Evolutionary conservation across 2,113 vertebrate species (phyloP).

Genomic region (Typhlomys cinereus): DNA sequence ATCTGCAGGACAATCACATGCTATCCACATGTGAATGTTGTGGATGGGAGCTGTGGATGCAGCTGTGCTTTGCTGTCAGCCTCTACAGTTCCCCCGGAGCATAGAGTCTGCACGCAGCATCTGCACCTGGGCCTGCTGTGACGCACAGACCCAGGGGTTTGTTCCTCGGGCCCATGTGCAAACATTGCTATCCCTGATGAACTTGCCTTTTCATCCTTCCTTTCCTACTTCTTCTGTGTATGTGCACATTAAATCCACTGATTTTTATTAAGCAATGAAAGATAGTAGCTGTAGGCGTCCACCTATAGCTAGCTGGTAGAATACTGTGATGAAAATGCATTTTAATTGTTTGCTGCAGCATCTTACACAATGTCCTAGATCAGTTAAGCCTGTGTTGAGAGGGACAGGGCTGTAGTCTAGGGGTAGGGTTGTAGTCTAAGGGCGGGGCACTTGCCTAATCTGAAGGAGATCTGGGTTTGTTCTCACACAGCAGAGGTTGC

Average conservation of each 20-base stretch:
- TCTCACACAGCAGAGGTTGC: background rate
- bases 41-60: background rate
- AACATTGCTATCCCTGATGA: background rate
- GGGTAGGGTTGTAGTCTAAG: background rate
- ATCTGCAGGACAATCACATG: background rate
- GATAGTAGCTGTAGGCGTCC: background rate
- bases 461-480: background rate
- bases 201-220: background rate
- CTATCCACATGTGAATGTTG: background rate
- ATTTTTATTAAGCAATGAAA: background rate
- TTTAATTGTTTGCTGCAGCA: background rate
- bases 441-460: background rate
- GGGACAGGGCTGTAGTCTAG: background rate
- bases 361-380: background rate
- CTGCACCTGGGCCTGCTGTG: background rate
- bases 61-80: background rate
- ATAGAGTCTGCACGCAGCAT: background rate
- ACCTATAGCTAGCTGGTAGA: background rate
- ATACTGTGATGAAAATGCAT: background rate
- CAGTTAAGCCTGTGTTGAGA: too few species aligned
- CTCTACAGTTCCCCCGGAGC: background rate
- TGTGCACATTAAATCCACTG: background rate
- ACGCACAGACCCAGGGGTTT: background rate
- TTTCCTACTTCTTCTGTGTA: background rate
- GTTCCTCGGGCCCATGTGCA: background rate